Percentiles rank a stretch among this genome's conserved stretches.
Evolutionary conservation across 2,888 invertebrate genomes (phyloP).

Genomic region (Apamea crenata): DNA sequence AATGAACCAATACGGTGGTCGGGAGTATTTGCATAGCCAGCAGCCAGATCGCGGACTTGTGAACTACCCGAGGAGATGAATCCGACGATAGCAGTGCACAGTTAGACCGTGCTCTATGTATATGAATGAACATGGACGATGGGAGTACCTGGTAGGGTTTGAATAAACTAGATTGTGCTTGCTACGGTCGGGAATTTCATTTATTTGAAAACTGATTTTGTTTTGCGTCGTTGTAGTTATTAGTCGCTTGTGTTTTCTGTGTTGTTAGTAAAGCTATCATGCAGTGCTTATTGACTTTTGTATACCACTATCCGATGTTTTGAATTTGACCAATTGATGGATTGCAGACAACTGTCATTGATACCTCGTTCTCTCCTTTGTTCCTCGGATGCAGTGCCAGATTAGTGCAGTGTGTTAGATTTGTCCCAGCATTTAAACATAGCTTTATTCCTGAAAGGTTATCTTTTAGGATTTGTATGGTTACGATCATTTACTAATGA

Average conservation of each 20-base stretch:
- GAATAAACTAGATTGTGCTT: slow-evolving; percentile 51
- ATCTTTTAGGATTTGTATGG: neutral
- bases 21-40: slow-evolving; percentile 71
- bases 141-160: slow-evolving; percentile 36
- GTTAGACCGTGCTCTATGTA: slow-evolving; percentile 62
- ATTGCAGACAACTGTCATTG: slow-evolving; percentile 28
- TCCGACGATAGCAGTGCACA: slow-evolving; percentile 60
- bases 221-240: neutral
- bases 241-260: neutral
- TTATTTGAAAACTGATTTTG: slow-evolving; percentile 26
- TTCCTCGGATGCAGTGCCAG: neutral
- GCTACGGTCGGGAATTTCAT: slow-evolving; percentile 5
- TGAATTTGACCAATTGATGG: neutral
- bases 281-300: neutral
- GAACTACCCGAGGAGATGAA: slow-evolving; percentile 67
- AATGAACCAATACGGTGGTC: slow-evolving; percentile 63
- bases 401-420: too few species aligned
- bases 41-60: slow-evolving; percentile 65
- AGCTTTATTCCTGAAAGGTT: neutral
- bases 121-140: slow-evolving; percentile 55
- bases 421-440: neutral
- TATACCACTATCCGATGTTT: neutral
- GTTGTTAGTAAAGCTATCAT: neutral
- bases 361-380: neutral
- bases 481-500: neutral